Base-by-base conservation (phyloP, 2,888 invertebrate species). In the Lepidocyrtoides sp. region DNA sequence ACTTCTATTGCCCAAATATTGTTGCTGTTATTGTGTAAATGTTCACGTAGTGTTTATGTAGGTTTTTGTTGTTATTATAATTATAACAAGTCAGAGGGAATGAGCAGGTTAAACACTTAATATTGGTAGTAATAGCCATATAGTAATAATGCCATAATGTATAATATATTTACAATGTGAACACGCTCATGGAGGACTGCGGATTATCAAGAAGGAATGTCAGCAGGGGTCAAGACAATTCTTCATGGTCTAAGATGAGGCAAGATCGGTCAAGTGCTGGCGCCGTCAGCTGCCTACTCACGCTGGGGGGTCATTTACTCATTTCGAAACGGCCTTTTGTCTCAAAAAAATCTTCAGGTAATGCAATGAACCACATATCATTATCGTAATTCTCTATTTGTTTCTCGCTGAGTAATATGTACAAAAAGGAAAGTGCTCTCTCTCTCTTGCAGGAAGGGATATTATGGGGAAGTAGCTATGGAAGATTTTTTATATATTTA, bases 271-370 rank as follows among this genome's bases (percentile, higher is more conserved):
- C 92, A 93, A 94, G 93, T 89, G 92, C 93, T 94, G 94, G 94
- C 94, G 94, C 94, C 94, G 93, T 93, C 88, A 94, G 94, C 93
- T 94, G 94, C 93, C 94, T 94, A 92, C 92, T 93, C 93, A 87
- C 94, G 85, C 91, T 93, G 91, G 94, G 94, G 93, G 93, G 93
- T 94, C 94, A 94, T 94, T 94, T 94, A 94, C 93, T 94, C 93
- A 93, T 94, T 93, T 93, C 91, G 93, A 94, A 93, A 93, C 92
- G 92, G 92, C 93, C 93, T 93, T 93, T 93, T 93, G 93, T 94
- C 93, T 94, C 93, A 93, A 94, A 94, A 36, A 93, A 93, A 92
- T 94, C 91, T 91, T 92, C 94, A 94, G 93, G 93, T 94, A 94
- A 93, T 93, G 91, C 93, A 93, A 93, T 93, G 93, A 94, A 92